These are phyloP conservation scores for Ceryle rudis DNA, from an alignment of 2,797 vertebrate species.

Conservation along the genomic window DNA sequence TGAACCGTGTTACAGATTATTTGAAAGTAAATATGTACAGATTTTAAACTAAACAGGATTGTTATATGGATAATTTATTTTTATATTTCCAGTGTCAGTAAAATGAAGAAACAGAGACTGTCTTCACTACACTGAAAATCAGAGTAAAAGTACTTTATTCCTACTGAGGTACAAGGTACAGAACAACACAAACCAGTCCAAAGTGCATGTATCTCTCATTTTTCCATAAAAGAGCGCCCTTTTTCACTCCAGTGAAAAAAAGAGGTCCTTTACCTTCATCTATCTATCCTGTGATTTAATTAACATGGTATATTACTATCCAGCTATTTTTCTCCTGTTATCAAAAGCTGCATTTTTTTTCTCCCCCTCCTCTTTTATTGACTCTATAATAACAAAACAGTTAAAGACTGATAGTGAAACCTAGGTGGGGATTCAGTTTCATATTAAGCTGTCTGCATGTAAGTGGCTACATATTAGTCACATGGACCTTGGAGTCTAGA, in stretches of 20 bases:
- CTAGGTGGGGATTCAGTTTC: neutral
- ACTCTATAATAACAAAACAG: neutral
- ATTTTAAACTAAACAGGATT: neutral
- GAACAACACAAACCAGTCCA: neutral
- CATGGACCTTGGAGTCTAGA: neutral
- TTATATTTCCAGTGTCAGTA: neutral
- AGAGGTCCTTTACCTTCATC: neutral
- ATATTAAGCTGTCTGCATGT: neutral
- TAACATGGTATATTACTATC: neutral
- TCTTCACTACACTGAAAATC: neutral
- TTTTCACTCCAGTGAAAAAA: no score
- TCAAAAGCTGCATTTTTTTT: neutral
- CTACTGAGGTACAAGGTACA: neutral
- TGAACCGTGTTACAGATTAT: neutral
- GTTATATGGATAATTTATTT: neutral
- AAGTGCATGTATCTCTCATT: neutral
- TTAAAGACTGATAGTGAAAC: neutral
- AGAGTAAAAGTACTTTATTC: neutral
- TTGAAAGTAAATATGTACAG: neutral
- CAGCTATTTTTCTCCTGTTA: neutral
- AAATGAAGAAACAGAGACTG: neutral
- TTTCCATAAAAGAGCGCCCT: neutral
- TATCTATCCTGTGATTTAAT: neutral
- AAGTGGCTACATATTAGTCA: neutral
- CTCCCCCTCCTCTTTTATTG: fast-evolving